Evolutionary conservation across 1,140 invertebrate genomes (phyloP), one percentile per base, ranked within the genome.

Genomic region (Euura saliciscinereae): DNA sequence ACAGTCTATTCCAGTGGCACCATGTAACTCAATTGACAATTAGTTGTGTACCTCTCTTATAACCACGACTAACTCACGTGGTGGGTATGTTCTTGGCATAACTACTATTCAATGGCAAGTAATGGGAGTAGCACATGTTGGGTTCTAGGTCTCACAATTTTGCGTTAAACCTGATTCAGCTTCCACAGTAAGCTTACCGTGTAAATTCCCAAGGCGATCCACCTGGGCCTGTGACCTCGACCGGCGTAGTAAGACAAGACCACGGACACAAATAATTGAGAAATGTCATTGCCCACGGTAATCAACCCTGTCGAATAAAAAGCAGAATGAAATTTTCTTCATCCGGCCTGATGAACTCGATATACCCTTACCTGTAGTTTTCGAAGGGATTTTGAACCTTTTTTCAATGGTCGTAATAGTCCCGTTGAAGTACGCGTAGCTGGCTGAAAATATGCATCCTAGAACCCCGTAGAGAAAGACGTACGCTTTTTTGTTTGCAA

Each of bases 321-420:
- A n/a, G 43, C 4, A 44, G 67, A 72, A 71, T 10, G 2, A 71
- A 71, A 76, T 68, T 45, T 44, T 65, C 64, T 64, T 28, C 11
- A 45, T 44, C 6, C 44, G 44, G 43, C 2, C 6, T 43, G 5
- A 43, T 42, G 59, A 43, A 65, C 28, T 43, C 28, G 28, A 28
- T 28, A 28, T 28, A 28, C 28, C 44, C 83, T 87, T 82, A 92
- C 93, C 94, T 70, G 92, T 93, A 45, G 92, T 93, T 82, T 91
- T 90, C 6, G 92, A 94, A 1, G 93, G 92, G 78, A 95, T 94
- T 78, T 93, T 94, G 80, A 94, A 96, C 75, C 94, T 88, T 79
- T 95, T 95, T 81, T 96, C 94, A 44, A 95, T 87, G 1, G 94
- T 96, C 45, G 93, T 94, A 65, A 95, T 91, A 5, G 92, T 94